Base-by-base conservation (phyloP, 2,113 vertebrate species). In the Passer montanus region DNA sequence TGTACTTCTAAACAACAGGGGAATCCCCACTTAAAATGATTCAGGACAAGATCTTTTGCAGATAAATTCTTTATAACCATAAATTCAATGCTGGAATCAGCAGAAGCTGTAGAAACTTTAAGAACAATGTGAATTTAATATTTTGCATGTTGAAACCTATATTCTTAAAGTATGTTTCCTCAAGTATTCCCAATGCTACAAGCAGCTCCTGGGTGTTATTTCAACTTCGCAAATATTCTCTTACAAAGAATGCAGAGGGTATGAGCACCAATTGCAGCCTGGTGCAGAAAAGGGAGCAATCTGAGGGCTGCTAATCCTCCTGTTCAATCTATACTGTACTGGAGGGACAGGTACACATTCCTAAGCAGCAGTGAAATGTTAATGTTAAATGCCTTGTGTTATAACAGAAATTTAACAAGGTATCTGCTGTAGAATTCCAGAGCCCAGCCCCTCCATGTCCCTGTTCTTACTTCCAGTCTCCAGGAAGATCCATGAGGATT, bases 321-420 rank as follows among this genome's bases (percentile, higher is more conserved):
- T 43, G 8, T 21, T 41, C 81, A 6, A 73, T 11, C 49, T 17
- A 10, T 62, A 52, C 14, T 0, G 1, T 1, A 3, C 63, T 15
- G 20, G 2, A 58, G 47, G 52, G 73, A 78, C 60, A 87, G 21
- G 47, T 3, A 74, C 15, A 3, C 3, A 9, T 9, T 56, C 75
- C 76, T 23, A 4, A 27, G 60, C 47, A 82, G 33, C 13, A 68
- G n/a, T 11, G n/a, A 49, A 67, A 58, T 39, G 35, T 35, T 22
- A 50, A 58, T 46, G 75, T 43, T 67, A 69, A 94, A 80, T 7
- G 20, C 21, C 41, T 62, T 35, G 30, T 33, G 20, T 6, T 33
- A 27, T 44, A 62, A 31, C 23, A 89, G 41, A 49, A 33, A 86
- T 50, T 53, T 75, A 82, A 75, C 58, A 89, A 31, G n/a, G 27